A percentile compares a stretch with the other conserved stretches of the same genome.
phyloP scores from a whole-genome alignment of 2,113 vertebrate genomes.

The Heterocephalus glaber region DNA sequence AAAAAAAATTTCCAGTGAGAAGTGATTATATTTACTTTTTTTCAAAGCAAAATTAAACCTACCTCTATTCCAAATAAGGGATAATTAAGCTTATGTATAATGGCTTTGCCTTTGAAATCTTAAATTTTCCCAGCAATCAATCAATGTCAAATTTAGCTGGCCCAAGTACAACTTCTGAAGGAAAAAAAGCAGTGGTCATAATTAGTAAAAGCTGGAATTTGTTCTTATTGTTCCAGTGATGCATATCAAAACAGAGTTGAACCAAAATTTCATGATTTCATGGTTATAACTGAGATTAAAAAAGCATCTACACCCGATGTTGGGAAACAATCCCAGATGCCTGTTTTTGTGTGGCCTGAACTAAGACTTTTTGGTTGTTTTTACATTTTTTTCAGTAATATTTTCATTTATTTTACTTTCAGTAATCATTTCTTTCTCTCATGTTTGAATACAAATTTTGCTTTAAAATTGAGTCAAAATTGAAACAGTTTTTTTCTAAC shows the following conservation, averaged over 20 bases:
- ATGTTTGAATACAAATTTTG: not conserved
- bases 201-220: constrained; percentile 10
- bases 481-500: not conserved
- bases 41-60: constrained; percentile 13
- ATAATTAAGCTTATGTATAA: not conserved
- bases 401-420: not conserved
- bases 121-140: not conserved
- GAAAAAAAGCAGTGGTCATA: not conserved
- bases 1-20: not conserved
- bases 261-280: not conserved
- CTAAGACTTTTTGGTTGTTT: not conserved
- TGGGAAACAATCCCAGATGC: constrained; percentile 1
- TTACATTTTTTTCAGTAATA: not conserved
- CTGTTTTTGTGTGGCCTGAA: not conserved
- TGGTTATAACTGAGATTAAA: not conserved
- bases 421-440: not conserved
- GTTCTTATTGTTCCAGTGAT: not conserved
- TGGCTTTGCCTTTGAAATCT: constrained; percentile 19
- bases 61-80: not conserved
- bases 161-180: not conserved
- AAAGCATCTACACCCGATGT: not conserved
- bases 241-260: not conserved
- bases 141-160: not conserved
- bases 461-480: not conserved
- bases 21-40: constrained; percentile 22